Evolutionary conservation across 2,113 vertebrate species (phyloP), one percentile per base, ranked within the genome.

Genomic region (Pomatorhinus ruficollis): DNA sequence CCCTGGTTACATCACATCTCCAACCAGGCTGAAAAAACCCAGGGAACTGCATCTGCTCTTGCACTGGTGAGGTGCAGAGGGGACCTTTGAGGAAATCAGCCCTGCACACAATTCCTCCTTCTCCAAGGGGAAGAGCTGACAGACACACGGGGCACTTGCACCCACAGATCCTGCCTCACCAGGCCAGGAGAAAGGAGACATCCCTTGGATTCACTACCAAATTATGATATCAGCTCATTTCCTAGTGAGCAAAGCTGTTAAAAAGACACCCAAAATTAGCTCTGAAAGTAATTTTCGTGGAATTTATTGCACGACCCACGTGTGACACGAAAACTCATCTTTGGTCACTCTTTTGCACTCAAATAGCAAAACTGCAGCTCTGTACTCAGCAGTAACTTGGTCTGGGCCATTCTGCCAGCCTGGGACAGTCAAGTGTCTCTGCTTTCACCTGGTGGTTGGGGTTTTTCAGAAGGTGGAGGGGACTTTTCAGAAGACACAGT

Each of bases 31-130:
- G 66, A 76, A 76, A 79, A 87, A 1, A 19, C 17, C 20, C 40
- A 47, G 6, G 35, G 35, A 87, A 12, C 17, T 6, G 2, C 28
- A 50, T 30, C 53, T 56, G 8, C 9, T 37, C 57, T 49, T 15
- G 40, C 30, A 22, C 20, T 63, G 56, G 39, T 0, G 4, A 75
- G 50, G 22, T 11, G 21, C 63, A 61, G 24, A 0, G 1, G 28
- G 59, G 30, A 30, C 15, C 19, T 2, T 6, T 2, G 1, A 61
- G n/a, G 45, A 69, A 61, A 53, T 30, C 33, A 79, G 23, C 21
- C 70, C 79, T 63, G 35, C 21, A 64, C 61, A 42, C 11, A 16
- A 54, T 65, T 68, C 11, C 8, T 10, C 5, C 22, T 12, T 6
- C 4, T 37, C 22, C 23, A 15, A 24, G 0, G 0, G 39, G 25